These are phyloP conservation scores for Pseudopodoces humilis DNA, from an alignment of 2,113 vertebrate species.

Conservation along the genomic window DNA sequence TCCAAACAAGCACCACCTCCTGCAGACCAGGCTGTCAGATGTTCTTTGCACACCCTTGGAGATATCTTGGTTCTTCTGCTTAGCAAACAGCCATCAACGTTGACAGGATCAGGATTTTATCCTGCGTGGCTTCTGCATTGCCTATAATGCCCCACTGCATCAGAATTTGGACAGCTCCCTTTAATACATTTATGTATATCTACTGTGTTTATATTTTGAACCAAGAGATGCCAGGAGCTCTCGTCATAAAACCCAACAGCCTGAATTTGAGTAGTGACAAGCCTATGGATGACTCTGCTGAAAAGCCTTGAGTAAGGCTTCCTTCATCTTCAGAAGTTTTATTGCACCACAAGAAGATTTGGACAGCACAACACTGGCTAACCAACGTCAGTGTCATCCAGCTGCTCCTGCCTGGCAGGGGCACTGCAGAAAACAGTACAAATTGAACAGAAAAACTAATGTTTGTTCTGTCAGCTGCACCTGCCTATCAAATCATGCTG, in stretches of 20 bases:
- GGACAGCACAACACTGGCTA: neutral
- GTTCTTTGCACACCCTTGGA: neutral
- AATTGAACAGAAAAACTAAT: constrained; percentile 9
- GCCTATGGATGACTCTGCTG: neutral
- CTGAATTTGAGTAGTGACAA: neutral
- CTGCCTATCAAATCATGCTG: constrained; percentile 21
- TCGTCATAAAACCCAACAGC: neutral
- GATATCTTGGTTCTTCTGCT: neutral
- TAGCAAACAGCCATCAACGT: neutral
- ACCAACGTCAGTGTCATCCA: neutral
- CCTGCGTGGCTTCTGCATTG: neutral
- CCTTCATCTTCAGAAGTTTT: neutral
- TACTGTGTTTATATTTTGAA: neutral
- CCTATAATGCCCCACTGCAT: neutral
- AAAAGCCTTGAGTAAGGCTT: neutral
- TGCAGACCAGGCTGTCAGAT: neutral
- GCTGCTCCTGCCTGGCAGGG: neutral
- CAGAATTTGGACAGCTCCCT: neutral
- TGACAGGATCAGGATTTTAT: neutral
- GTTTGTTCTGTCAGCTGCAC: constrained; percentile 24
- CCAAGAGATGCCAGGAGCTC: neutral
- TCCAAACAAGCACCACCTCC: neutral
- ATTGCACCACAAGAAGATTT: neutral
- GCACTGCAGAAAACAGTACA: neutral
- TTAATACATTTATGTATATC: neutral